Evolutionary conservation across 2,113 vertebrate genomes (phyloP).

Genomic region (Hippocampus zosterae): DNA sequence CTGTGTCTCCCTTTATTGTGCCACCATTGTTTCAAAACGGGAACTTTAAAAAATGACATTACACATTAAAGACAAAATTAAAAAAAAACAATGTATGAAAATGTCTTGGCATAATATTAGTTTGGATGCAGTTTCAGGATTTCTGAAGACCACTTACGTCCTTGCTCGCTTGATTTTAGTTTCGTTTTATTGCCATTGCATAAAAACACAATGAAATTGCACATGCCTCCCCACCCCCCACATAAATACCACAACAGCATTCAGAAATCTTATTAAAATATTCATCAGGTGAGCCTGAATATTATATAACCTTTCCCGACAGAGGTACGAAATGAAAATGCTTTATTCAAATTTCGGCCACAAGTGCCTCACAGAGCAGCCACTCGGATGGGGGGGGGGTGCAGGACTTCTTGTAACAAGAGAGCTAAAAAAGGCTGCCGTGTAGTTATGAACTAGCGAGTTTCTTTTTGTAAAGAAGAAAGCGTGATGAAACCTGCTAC

Average conservation of each 20-base stretch:
- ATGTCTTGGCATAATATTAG: neutral
- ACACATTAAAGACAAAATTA: no score
- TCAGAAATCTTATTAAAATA: conserved; percentile 46
- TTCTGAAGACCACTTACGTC: neutral
- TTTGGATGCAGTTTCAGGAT: neutral
- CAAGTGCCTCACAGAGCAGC: conserved; percentile 20
- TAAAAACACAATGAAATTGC: no score
- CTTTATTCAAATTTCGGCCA: conserved; percentile 49
- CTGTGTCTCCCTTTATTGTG: no score
- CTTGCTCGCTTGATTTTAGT: conserved; percentile 23
- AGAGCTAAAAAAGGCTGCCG: conserved; percentile 37
- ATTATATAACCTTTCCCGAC: conserved; percentile 25
- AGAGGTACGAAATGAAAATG: conserved; percentile 50
- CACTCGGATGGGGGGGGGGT: neutral
- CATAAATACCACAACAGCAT: neutral
- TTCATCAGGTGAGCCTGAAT: conserved; percentile 48
- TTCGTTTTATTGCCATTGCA: no score
- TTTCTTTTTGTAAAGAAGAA: conserved; percentile 26
- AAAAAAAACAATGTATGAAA: neutral
- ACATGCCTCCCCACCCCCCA: no score
- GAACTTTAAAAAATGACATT: neutral
- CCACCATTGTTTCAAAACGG: no score
- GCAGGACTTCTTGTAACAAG: conserved; percentile 31
- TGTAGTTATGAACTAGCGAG: conserved; percentile 29
- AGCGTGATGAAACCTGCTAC: conserved; percentile 29